Conservation (phyloP, 2,888 invertebrate genomes). For the Drosophila ochracea region DNA sequence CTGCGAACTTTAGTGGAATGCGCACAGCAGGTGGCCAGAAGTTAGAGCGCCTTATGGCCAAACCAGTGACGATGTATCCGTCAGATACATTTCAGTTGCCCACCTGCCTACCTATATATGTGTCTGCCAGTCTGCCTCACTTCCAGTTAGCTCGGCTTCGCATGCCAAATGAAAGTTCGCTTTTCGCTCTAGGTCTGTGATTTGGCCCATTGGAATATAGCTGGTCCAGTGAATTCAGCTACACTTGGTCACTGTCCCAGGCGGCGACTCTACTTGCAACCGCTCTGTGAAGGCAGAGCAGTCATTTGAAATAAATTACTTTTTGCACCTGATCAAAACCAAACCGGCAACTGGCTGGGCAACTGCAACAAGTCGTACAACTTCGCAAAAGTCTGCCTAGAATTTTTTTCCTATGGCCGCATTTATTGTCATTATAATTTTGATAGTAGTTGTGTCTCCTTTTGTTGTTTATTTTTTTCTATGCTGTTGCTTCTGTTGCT, state of each 20-base stretch:
- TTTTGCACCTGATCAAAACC: constrained; percentile 82
- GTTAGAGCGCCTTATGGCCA: constrained; percentile 40
- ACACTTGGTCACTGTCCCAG: constrained; percentile 28
- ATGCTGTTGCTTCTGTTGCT: constrained; percentile 21
- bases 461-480: constrained; percentile 36
- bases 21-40: constrained; percentile 72
- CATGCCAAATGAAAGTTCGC: constrained; percentile 49
- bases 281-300: constrained; percentile 54
- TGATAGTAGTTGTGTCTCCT: constrained; percentile 48
- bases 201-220: constrained; percentile 27
- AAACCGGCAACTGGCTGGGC: constrained; percentile 36
- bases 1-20: constrained; percentile 62
- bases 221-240: constrained; percentile 26
- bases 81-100: constrained; percentile 69
- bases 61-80: constrained; percentile 48
- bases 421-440: constrained; percentile 81
- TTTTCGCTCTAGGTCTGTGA: constrained; percentile 56
- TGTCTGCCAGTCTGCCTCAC: neutral
- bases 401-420: constrained; percentile 46
- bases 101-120: neutral
- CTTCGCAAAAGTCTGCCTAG: constrained; percentile 40
- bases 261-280: constrained; percentile 20
- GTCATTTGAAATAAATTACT: constrained; percentile 82
- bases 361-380: constrained; percentile 23
- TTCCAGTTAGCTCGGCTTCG: neutral